Conservation (phyloP, 2,113 vertebrate genomes). For the Otis tarda region DNA sequence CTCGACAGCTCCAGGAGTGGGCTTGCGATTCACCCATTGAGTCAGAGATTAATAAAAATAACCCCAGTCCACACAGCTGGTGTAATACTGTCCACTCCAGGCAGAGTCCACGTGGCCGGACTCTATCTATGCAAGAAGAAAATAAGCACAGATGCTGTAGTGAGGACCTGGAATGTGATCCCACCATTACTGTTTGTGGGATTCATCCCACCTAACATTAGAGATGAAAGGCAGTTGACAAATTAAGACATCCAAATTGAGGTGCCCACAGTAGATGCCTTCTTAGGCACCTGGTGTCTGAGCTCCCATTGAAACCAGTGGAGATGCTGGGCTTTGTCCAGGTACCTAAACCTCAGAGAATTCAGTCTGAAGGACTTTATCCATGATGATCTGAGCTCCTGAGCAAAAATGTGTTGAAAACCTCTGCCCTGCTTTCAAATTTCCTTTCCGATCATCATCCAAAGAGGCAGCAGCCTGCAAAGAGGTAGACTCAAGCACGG, state of each 20-base stretch:
- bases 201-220: neutral
- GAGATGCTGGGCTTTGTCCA: neutral
- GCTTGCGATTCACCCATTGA: neutral
- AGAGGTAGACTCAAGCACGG: neutral
- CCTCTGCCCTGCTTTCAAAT: neutral
- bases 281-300: neutral
- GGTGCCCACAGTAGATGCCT: neutral
- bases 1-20: neutral
- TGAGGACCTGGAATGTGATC: neutral
- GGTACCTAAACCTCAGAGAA: neutral
- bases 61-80: neutral
- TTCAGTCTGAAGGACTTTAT: neutral
- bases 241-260: neutral
- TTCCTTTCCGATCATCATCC: fast-evolving
- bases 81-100: neutral
- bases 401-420: neutral
- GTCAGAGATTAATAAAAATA: neutral
- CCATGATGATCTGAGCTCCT: neutral
- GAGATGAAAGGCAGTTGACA: neutral
- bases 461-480: neutral
- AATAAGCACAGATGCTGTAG: fast-evolving
- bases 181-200: neutral
- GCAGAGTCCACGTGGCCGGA: fast-evolving
- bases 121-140: neutral
- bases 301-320: neutral